phyloP scores from a whole-genome alignment of 2,888 invertebrate species.

The Eustalomyia histrio region DNA sequence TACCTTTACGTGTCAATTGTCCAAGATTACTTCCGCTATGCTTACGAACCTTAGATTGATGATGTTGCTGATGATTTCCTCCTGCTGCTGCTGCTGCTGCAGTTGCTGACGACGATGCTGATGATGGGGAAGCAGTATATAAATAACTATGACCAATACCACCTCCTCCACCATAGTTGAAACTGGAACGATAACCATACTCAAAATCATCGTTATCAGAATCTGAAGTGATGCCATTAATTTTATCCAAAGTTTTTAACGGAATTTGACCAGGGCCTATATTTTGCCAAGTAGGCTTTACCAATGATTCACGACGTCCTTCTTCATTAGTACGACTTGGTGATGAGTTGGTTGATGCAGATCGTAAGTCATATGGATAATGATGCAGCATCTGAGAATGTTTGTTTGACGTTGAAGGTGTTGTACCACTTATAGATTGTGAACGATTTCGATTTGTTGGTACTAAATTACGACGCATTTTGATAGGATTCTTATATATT shows the following conservation, averaged over 20 bases:
- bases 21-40: constrained; percentile 69
- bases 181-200: constrained; percentile 73
- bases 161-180: constrained; percentile 68
- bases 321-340: constrained; percentile 15
- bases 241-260: constrained; percentile 76
- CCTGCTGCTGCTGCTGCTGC: constrained; percentile 29
- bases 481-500: constrained; percentile 1
- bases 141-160: constrained; percentile 58
- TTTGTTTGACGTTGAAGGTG: constrained; percentile 23
- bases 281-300: constrained; percentile 80
- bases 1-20: constrained; percentile 62
- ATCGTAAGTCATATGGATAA: constrained; percentile 44
- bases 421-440: constrained; percentile 56
- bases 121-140: constrained; percentile 10
- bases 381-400: constrained; percentile 8
- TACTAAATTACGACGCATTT: constrained; percentile 58
- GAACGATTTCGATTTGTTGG: constrained; percentile 56
- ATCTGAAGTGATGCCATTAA: constrained; percentile 76
- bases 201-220: constrained; percentile 75
- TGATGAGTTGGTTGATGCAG: constrained; percentile 47
- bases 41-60: constrained; percentile 31
- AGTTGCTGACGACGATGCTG: constrained; percentile 40
- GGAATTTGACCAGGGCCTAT: constrained; percentile 78
- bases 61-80: constrained; percentile 34
- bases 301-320: constrained; percentile 77